These are phyloP conservation scores for Passer domesticus DNA, from an alignment of 2,113 vertebrate genomes.

Conservation along the genomic window DNA sequence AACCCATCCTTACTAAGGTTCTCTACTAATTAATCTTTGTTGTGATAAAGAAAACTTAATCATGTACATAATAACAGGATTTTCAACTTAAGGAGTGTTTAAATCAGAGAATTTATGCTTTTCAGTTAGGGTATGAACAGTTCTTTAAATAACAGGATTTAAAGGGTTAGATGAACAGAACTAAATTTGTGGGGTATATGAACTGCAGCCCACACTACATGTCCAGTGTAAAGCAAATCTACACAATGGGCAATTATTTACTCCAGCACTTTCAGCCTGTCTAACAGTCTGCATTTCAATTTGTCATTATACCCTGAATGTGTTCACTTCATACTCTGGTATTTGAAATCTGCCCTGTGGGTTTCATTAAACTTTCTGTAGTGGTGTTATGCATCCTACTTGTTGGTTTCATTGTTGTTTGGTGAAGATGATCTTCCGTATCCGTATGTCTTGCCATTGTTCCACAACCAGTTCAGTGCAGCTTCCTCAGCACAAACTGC, in stretches of 20 bases:
- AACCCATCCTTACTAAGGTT: not conserved
- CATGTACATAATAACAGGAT: not conserved
- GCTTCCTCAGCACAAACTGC: slow-evolving; percentile 40
- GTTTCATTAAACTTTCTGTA: slow-evolving; percentile 47
- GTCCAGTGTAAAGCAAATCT: not conserved
- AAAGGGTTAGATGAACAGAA: not conserved
- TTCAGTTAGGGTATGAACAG: not conserved
- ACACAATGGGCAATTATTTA: not conserved
- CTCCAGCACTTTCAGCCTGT: not conserved
- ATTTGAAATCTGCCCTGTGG: slow-evolving; percentile 41
- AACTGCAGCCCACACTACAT: not conserved
- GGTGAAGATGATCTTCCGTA: slow-evolving; percentile 16
- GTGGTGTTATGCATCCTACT: slow-evolving; percentile 2
- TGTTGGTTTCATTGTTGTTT: slow-evolving; percentile 28
- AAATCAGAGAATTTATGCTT: not conserved
- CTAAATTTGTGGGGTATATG: not conserved
- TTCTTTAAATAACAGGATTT: not conserved
- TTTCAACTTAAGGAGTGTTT: not conserved
- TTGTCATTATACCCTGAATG: not conserved
- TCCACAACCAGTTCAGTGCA: slow-evolving; percentile 47
- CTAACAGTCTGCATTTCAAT: not conserved
- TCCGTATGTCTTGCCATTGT: slow-evolving; percentile 21
- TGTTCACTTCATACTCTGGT: not conserved
- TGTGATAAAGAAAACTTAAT: slow-evolving; percentile 10
- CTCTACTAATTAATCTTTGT: not conserved